phyloP scores from a whole-genome alignment of 2,888 invertebrate genomes.

The Rotaria sp. region DNA sequence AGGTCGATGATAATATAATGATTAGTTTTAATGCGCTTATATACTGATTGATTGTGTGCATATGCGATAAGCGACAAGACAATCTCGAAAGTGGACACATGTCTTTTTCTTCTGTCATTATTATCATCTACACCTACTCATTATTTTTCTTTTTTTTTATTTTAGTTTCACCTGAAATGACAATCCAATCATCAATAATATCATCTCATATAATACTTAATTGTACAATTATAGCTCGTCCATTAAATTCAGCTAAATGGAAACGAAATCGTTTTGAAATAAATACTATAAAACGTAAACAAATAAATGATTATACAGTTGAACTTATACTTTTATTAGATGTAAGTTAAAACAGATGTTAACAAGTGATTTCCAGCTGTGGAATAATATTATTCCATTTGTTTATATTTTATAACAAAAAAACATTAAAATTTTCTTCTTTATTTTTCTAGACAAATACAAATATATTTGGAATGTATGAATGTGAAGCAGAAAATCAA shows the following conservation, averaged over 20 bases:
- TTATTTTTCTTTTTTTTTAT: neutral
- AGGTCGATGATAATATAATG: neutral
- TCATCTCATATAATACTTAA: neutral
- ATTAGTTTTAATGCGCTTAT: conserved; percentile 6
- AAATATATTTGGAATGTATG: neutral
- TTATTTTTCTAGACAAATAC: neutral
- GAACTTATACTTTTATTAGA: conserved; percentile 5
- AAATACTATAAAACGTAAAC: conserved; percentile 2
- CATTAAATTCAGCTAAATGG: conserved; percentile 19
- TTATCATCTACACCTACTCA: neutral
- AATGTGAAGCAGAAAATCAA: conserved; percentile 29
- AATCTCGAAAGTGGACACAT: conserved; percentile 10
- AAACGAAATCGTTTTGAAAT: conserved; percentile 21
- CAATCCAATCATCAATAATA: neutral
- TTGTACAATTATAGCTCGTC: conserved; percentile 6
- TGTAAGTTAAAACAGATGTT: neutral
- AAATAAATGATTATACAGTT: conserved; percentile 15
- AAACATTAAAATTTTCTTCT: neutral
- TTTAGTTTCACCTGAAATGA: conserved; percentile 26
- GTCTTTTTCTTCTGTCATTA: neutral
- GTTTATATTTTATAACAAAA: neutral
- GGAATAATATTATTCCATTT: neutral
- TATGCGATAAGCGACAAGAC: neutral
- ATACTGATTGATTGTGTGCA: neutral
- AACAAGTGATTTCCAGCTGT: conserved; percentile 14